Percentiles rank a stretch among this genome's conserved stretches.
phyloP scores from a whole-genome alignment of 2,888 invertebrate species.

The Timandra comae region DNA sequence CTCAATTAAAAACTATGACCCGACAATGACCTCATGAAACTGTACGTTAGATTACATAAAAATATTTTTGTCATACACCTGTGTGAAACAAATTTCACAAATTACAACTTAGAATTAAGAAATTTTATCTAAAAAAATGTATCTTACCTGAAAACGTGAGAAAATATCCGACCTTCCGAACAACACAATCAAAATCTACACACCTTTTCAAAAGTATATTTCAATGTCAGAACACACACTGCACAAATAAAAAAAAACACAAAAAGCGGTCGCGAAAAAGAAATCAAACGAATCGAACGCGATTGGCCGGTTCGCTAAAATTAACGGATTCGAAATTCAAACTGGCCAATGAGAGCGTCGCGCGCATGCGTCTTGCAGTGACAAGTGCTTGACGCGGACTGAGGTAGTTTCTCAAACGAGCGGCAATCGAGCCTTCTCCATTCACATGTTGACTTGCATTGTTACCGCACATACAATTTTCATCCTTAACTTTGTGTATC shows the following conservation, averaged over 20 bases:
- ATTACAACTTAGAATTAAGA: slow-evolving; percentile 36
- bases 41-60: slow-evolving; percentile 15
- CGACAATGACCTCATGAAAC: slow-evolving; percentile 18
- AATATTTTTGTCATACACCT: slow-evolving; percentile 13
- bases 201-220: slow-evolving; percentile 21
- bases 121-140: slow-evolving; percentile 30
- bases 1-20: slow-evolving; percentile 12
- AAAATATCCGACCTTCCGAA: slow-evolving; percentile 58
- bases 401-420: slow-evolving; percentile 63
- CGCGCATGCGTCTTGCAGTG: slow-evolving; percentile 49
- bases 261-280: slow-evolving; percentile 56
- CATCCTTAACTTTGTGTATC: slow-evolving; percentile 1
- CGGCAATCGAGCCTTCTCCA: slow-evolving; percentile 63
- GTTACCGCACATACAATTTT: slow-evolving; percentile 18
- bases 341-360: slow-evolving; percentile 39
- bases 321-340: slow-evolving; percentile 56
- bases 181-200: slow-evolving; percentile 31
- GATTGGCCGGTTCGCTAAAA: slow-evolving; percentile 53
- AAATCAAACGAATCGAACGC: slow-evolving; percentile 61
- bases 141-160: slow-evolving; percentile 58
- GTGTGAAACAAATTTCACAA: slow-evolving; percentile 24
- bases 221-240: slow-evolving; percentile 59
- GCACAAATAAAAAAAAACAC: slow-evolving; percentile 57
- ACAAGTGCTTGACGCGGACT: slow-evolving; percentile 59
- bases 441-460: slow-evolving; percentile 53